These are phyloP conservation scores for Timandra comae DNA, from an alignment of 2,888 invertebrate genomes.

Conservation along the genomic window DNA sequence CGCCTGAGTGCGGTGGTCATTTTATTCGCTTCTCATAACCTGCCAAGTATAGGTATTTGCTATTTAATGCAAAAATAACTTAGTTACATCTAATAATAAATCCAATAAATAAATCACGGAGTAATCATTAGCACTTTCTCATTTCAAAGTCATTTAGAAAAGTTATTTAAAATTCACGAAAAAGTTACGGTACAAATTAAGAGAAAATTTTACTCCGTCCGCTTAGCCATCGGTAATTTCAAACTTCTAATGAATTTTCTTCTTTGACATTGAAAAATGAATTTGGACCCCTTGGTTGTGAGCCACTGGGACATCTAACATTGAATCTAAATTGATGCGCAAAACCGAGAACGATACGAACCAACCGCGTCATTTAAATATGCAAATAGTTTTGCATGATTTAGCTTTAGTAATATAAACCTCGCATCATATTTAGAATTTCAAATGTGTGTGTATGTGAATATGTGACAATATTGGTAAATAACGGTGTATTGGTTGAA, in stretches of 20 bases:
- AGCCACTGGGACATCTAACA: slow-evolving; percentile 49
- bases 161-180: slow-evolving; percentile 65
- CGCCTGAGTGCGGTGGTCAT: slow-evolving; percentile 43
- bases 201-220: slow-evolving; percentile 74
- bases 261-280: slow-evolving; percentile 75
- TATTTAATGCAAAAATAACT: slow-evolving; percentile 1
- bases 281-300: slow-evolving; percentile 59
- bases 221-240: slow-evolving; percentile 76
- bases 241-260: slow-evolving; percentile 76
- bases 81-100: slow-evolving; percentile 11
- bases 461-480: slow-evolving; percentile 3
- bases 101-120: slow-evolving; percentile 47
- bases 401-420: slow-evolving; percentile 17
- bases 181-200: slow-evolving; percentile 74
- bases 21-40: slow-evolving; percentile 30
- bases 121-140: slow-evolving; percentile 68
- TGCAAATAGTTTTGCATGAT: slow-evolving; percentile 24
- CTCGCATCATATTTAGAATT: slow-evolving; percentile 15
- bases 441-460: slow-evolving; percentile 12
- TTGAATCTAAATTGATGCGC: slow-evolving; percentile 43
- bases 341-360: slow-evolving; percentile 32
- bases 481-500: neutral
- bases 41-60: slow-evolving; percentile 6
- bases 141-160: slow-evolving; percentile 67
- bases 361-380: slow-evolving; percentile 28